Base-by-base conservation (phyloP, 2,113 vertebrate species). In the Budorcas taxicolor region DNA sequence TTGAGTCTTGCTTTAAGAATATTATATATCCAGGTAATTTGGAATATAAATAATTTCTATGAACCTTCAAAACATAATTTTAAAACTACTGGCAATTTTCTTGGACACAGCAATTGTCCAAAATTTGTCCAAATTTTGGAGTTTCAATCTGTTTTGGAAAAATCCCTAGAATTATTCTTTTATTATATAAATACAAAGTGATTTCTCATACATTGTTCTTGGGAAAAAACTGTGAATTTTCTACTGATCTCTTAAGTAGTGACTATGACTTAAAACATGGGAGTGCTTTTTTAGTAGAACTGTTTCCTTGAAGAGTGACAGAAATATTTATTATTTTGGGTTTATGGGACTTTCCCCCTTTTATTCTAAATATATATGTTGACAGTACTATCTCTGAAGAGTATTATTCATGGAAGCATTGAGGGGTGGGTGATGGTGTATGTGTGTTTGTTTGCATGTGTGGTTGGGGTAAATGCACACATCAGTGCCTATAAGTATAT, bases 311-410 rank as follows among this genome's bases (percentile, higher is more conserved):
- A 15, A 85, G n/a, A 57, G 12, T 60, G 43, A 81, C 33, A 62
- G 17, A 62, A 74, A 57, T 60, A 89, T 17, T 60, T 81, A 81
- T 57, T 62, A 11, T 3, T 62, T 84, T 71, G 16, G 13, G 25
- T 74, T 71, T 76, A 62, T 85, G 5, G 7, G 5, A 31, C 21
- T 40, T 45, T 4, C 47, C 43, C 23, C 19, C 33, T 82, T 82
- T 71, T 31, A 31, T 90, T 81, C 21, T n/a, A 95, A 74, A 74
- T 82, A 91, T 27, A 12, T 62, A 45, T 90, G 94, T 91, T 82
- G 25, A 53, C 57, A 10, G 33, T 55, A 47, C 16, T 33, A 2
- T 93, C 19, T 78, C 21, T 76, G 19, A n/a, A 36, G 90, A 78
- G 3, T 47, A 40, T 82, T 36, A n/a, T 21, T 64, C 3, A 7